Evolutionary conservation across 2,888 invertebrate genomes (phyloP), one percentile per base, ranked within the genome.

Genomic region (Pandemis cinnamomeana): DNA sequence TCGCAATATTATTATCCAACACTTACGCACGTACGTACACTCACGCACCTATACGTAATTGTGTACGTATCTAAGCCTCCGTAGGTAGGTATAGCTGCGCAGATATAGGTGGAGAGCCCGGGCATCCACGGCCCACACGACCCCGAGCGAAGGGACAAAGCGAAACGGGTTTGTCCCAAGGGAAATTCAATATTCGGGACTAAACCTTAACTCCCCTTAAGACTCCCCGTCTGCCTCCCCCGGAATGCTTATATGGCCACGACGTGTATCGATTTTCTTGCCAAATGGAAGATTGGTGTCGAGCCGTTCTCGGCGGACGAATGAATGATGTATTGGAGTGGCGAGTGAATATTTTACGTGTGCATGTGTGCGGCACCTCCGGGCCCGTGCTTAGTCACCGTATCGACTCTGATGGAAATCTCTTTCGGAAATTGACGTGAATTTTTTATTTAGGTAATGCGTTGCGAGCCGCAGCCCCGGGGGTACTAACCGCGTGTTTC

Each of bases 181-280:
- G 94, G 94, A 94, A 94, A 94, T 94, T 94, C 94, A 94, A 94
- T 94, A 94, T 94, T 94, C 94, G 94, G 94, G 94, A 93, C 94
- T 94, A 94, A 94, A 94, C 93, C 94, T 91, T 94, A 93, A 92
- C 94, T 91, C 94, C 94, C 94, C 92, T 91, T 91, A 92, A 93
- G 90, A 89, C 93, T 86, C 91, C 92, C 92, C 91, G 91, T 92
- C 92, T 91, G 86, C 92, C 91, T 84, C 92, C 92, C 93, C 89
- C 89, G 89, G 92, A 93, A 94, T 94, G 94, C 94, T 93, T 94
- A 94, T 94, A 94, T 94, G 94, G 94, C 93, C 93, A 93, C 89
- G 93, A 89, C 90, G 92, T 94, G 93, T 94, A 94, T 94, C 93
- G 94, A 94, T 94, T 94, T 93, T 93, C 93, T 91, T 91, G 91